Conservation (phyloP, 2,797 vertebrate genomes). For the Basileuterus tristriatus region DNA sequence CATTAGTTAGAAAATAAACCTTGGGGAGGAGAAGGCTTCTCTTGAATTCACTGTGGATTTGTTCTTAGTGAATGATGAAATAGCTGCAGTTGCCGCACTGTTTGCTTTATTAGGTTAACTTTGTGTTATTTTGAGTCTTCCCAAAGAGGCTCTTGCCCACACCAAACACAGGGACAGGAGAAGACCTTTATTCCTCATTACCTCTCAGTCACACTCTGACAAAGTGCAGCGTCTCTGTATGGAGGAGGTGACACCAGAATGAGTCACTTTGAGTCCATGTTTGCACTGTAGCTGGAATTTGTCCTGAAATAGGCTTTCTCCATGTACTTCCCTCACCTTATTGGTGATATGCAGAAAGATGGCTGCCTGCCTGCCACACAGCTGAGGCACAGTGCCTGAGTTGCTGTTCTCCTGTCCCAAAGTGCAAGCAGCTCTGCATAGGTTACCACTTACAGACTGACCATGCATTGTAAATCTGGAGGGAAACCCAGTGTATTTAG, state of each 20-base stretch:
- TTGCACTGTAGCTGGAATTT: neutral
- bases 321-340: neutral
- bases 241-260: neutral
- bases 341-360: neutral
- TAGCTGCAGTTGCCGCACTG: neutral
- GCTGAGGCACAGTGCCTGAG: neutral
- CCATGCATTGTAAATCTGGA: neutral
- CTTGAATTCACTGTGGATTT: neutral
- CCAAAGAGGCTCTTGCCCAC: neutral
- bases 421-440: neutral
- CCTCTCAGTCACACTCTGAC: neutral
- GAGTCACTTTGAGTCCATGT: neutral
- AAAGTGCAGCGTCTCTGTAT: neutral
- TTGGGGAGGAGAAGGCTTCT: fast-evolving
- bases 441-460: neutral
- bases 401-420: neutral
- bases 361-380: neutral
- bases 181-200: neutral
- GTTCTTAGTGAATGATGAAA: neutral
- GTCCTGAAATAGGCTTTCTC: neutral
- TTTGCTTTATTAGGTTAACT: neutral
- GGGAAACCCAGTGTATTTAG: neutral
- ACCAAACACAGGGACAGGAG: neutral
- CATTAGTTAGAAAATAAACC: neutral
- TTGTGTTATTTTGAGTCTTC: neutral